Conservation (phyloP, 2,797 vertebrate genomes). For the Petrocephalus sullivani region DNA sequence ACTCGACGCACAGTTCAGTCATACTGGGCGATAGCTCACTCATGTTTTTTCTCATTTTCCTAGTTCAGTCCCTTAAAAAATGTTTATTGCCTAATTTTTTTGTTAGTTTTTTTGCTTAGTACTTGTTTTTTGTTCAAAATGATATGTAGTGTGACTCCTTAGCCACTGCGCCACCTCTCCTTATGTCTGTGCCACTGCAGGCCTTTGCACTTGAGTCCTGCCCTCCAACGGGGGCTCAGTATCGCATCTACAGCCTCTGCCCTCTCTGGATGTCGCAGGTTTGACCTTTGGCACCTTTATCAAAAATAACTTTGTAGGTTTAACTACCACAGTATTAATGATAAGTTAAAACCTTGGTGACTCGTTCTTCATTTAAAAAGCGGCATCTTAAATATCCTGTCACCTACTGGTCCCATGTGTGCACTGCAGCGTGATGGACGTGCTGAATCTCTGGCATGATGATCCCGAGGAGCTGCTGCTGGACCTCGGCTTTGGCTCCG, state of each 20-base stretch:
- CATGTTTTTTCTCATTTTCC: not conserved
- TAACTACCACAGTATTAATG: not conserved
- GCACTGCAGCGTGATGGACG: constrained; percentile 62
- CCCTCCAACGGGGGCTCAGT: constrained; percentile 60
- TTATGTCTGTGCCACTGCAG: constrained; percentile 28
- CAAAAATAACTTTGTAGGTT: not conserved
- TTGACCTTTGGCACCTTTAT: constrained; percentile 26
- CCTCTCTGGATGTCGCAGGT: constrained; percentile 61
- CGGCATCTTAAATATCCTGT: not conserved
- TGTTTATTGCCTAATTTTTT: not conserved
- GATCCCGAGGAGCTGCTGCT: constrained; percentile 85
- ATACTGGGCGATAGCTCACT: not conserved
- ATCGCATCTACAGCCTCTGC: constrained; percentile 47
- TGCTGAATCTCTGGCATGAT: constrained; percentile 69
- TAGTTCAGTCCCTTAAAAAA: not conserved
- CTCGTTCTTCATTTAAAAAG: not conserved
- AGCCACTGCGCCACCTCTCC: not conserved
- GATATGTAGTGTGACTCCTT: not conserved
- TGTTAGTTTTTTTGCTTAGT: not conserved
- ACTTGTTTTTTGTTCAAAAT: not conserved
- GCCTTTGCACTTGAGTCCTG: constrained; percentile 43
- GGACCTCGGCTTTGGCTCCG: constrained; percentile 82
- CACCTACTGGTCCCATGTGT: not conserved
- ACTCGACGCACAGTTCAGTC: not conserved
- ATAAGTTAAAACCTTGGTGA: not conserved